phyloP scores from a whole-genome alignment of 1,140 invertebrate species.

The Cyphomyrmex costatus region DNA sequence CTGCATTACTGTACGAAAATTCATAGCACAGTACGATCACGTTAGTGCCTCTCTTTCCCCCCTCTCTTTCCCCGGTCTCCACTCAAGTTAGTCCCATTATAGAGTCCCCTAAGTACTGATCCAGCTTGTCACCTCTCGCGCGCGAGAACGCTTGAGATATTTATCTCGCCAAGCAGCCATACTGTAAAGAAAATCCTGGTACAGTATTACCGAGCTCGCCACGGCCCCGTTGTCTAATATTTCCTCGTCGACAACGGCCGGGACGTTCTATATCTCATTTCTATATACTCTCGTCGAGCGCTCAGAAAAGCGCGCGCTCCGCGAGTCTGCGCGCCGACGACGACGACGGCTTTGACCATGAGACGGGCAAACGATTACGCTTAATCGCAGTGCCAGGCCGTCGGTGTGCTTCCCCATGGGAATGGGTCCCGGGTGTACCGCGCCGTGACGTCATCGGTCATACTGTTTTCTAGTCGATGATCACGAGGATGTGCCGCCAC shows the following conservation, averaged over 20 bases:
- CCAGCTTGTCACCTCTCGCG: constrained; percentile 38
- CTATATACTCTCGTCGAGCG: neutral
- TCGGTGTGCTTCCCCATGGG: constrained; percentile 49
- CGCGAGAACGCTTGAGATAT: constrained; percentile 35
- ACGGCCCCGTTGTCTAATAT: constrained; percentile 20
- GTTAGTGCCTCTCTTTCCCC: neutral
- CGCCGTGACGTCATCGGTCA: constrained; percentile 60
- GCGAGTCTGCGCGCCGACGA: neutral
- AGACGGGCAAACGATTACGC: constrained; percentile 36
- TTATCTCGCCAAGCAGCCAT: constrained; percentile 23
- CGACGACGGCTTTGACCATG: constrained; percentile 30
- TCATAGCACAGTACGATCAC: constrained; percentile 70
- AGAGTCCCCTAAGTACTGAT: constrained; percentile 50
- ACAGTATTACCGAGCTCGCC: constrained; percentile 63
- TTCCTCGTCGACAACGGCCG: neutral
- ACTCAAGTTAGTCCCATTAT: constrained; percentile 31
- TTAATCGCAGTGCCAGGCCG: constrained; percentile 20
- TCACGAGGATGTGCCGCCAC: constrained; percentile 45
- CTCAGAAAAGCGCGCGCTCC: neutral
- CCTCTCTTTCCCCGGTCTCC: too few species aligned
- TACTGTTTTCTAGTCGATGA: constrained; percentile 62
- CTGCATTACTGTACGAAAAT: constrained; percentile 71
- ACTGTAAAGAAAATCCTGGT: constrained; percentile 71
- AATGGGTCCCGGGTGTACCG: neutral
- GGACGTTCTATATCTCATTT: constrained; percentile 24